These are phyloP conservation scores for Trichomycterus rosablanca DNA, from an alignment of 2,113 vertebrate species.

Conservation along the genomic window DNA sequence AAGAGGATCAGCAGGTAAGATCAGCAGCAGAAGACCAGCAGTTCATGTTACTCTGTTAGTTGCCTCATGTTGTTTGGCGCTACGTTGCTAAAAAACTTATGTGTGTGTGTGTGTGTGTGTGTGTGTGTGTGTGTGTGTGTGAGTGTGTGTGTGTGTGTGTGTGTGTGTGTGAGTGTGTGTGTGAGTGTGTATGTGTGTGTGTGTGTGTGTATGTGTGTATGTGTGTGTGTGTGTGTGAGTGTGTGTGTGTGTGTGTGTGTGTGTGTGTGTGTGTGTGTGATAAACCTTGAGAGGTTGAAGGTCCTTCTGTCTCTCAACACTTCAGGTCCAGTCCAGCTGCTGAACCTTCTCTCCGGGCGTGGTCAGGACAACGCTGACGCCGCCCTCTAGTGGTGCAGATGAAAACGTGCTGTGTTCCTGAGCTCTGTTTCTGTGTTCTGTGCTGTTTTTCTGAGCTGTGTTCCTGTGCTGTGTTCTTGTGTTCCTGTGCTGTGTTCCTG, in stretches of 20 bases:
- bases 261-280: conserved; percentile 12
- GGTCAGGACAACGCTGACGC: not conserved
- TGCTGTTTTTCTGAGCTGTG: not conserved
- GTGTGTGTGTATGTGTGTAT: conserved; percentile 5
- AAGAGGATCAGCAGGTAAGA: too few relatives aligned
- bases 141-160: too few relatives aligned
- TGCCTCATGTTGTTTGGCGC: too few relatives aligned
- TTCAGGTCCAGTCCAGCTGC: not conserved
- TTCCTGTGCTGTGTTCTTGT: not conserved
- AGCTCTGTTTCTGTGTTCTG: too few relatives aligned
- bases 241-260: conserved; percentile 9
- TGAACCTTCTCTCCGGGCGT: not conserved
- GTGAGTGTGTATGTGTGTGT: not conserved
- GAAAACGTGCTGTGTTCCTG: not conserved
- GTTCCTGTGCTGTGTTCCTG: too few relatives aligned
- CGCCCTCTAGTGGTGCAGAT: not conserved
- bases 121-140: too few relatives aligned
- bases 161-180: conserved; percentile 16
- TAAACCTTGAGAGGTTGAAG: too few relatives aligned
- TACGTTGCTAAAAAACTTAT: too few relatives aligned
- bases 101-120: too few relatives aligned
- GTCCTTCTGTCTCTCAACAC: not conserved
- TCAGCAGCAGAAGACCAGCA: too few relatives aligned
- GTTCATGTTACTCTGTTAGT: too few relatives aligned
- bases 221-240: conserved; percentile 16